Percentiles rank a stretch among this genome's conserved stretches.
phyloP scores from a whole-genome alignment of 2,113 vertebrate species.

The Stegostoma tigrinum region DNA sequence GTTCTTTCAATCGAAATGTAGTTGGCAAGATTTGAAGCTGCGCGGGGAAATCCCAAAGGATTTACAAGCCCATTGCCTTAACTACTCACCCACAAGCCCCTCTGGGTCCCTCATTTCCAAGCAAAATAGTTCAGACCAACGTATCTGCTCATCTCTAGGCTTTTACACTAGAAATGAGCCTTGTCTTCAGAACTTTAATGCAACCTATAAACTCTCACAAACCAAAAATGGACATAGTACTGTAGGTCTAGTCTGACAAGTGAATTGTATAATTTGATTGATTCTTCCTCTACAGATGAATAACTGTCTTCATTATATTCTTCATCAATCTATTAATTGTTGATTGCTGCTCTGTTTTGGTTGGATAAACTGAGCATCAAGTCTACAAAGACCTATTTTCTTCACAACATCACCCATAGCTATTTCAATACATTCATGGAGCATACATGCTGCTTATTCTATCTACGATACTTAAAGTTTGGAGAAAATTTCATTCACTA shows the following conservation, averaged over 20 bases:
- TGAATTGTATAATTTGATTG: background rate
- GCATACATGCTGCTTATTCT: background rate
- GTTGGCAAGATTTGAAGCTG: too few species aligned
- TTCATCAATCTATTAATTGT: background rate
- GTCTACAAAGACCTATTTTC: background rate
- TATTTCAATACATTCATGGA: conserved; percentile 17
- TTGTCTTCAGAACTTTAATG: background rate
- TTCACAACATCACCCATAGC: background rate
- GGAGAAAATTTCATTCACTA: background rate
- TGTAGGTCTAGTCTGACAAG: background rate
- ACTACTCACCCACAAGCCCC: too few species aligned
- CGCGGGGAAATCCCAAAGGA: too few species aligned
- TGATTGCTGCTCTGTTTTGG: background rate
- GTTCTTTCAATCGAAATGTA: too few species aligned
- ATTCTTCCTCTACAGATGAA: background rate
- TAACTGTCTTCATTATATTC: background rate
- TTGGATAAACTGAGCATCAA: background rate
- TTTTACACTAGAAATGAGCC: background rate
- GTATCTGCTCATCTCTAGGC: background rate
- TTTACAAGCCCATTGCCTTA: too few species aligned
- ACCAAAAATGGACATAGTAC: background rate
- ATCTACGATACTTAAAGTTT: background rate
- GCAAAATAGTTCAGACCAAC: background rate
- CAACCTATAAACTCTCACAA: background rate
- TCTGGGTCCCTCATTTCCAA: background rate